Evolutionary conservation across 1,140 invertebrate species (phyloP).

Genomic region (Aricia agestis): DNA sequence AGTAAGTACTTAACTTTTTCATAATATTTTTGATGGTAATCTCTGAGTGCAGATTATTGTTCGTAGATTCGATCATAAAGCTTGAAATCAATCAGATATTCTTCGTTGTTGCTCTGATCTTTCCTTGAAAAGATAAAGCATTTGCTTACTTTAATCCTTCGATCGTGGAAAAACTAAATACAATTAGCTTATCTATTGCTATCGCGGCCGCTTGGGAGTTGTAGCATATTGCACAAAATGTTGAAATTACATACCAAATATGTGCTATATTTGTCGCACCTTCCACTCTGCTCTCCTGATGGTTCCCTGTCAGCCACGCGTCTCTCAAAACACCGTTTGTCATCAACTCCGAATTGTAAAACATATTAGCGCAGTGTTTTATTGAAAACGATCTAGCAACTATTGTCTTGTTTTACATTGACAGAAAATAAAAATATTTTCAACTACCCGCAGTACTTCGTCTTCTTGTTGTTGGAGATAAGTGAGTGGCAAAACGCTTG

Average conservation of each 20-base stretch:
- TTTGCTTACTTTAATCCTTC: too few species aligned
- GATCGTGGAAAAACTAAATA: too few species aligned
- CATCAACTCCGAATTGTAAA: not conserved
- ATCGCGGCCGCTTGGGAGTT: too few species aligned
- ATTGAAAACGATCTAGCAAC: not conserved
- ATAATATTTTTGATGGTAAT: too few species aligned
- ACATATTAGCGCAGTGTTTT: not conserved
- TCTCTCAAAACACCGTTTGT: not conserved
- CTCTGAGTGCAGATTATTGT: too few species aligned
- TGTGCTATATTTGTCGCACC: slow-evolving; percentile 14
- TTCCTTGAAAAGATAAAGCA: too few species aligned
- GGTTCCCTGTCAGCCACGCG: not conserved
- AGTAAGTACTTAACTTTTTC: too few species aligned
- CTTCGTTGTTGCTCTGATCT: too few species aligned
- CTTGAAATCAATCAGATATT: too few species aligned
- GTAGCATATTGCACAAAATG: not conserved
- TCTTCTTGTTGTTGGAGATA: not conserved
- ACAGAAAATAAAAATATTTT: not conserved
- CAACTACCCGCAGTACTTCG: not conserved
- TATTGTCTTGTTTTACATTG: not conserved
- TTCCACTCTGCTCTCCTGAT: slow-evolving; percentile 14
- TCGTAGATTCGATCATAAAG: too few species aligned
- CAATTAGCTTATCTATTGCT: too few species aligned
- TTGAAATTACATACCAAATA: slow-evolving; percentile 22
- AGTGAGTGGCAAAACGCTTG: not conserved